Base-by-base conservation (phyloP, 2,888 invertebrate genomes). In the Ganaspis brasiliensis region DNA sequence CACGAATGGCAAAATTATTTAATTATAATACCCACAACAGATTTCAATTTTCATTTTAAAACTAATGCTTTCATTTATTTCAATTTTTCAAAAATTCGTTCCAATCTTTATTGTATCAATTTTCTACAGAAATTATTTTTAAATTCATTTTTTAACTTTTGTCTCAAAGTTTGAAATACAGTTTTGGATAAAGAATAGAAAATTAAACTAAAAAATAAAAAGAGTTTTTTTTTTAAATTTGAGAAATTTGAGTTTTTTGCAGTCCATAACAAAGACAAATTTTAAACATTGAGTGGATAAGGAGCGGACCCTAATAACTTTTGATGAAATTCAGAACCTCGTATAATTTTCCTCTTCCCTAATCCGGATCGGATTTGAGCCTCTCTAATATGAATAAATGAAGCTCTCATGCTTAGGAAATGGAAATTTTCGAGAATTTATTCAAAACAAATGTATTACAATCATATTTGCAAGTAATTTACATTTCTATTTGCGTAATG, bases 371-470 rank as follows among this genome's bases (percentile, higher is more conserved):
- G 21, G 63, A 63, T 63, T 63, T 63, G 63, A 35, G 21, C 63
- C 63, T 37, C 21, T 40, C 12, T 63, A 63, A 63, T 63, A 63
- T 63, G 63, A 63, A 40, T 63, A 63, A 63, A 63, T 63, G 40
- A 63, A 40, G 21, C 21, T 37, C 21, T 63, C 40, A 37, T 40
- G 21, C 21, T 63, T 63, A 35, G 40, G 8, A 63, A 63, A 63
- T 2, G 63, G 21, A 40, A 21, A 63, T 40, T 63, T 40, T 21
- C 12, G 21, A 5, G 37, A 14, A 21, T 40, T 19, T 63, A 63
- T 63, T 63, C 40, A 40, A 40, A 63, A 63, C 37, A 63, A 40
- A 52, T 52, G 63, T 40, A 63, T 63, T 19, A 37, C 35, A 37
- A 37, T 37, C 35, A 37, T 40, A 63, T 63, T 63, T 19, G 37